A percentile compares a stretch with the other conserved stretches of the same genome.
These are phyloP conservation scores for Alligator sinensis DNA, from an alignment of 2,113 vertebrate species.

Conservation along the genomic window DNA sequence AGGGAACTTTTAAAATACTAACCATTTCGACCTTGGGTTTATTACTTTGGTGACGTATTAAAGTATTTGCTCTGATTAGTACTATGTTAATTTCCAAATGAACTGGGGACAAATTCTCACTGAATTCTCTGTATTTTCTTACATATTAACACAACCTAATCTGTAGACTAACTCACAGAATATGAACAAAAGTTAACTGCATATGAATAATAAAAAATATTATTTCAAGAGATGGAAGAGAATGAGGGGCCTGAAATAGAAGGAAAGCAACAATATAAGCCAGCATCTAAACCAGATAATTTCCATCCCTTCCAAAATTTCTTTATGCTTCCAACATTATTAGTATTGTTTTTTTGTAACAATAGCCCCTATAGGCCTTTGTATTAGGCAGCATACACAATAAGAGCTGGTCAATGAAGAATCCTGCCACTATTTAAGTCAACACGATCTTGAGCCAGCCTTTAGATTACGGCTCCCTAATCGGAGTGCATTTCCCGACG, in stretches of 20 bases:
- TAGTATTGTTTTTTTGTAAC: not conserved
- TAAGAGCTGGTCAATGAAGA: not conserved
- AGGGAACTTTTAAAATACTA: not conserved
- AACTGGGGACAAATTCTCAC: not conserved
- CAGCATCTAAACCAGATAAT: not conserved
- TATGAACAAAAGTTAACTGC: not conserved
- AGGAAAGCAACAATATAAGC: not conserved
- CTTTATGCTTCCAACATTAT: not conserved
- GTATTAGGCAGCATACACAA: not conserved
- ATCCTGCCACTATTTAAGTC: not conserved
- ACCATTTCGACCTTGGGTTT: not conserved
- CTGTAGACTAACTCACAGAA: not conserved
- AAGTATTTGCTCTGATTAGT: not conserved
- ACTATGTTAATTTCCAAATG: not conserved
- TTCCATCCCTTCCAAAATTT: not conserved
- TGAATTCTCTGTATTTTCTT: not conserved
- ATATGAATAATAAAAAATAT: not conserved
- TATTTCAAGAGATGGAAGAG: not conserved
- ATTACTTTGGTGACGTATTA: not conserved
- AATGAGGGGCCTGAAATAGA: not conserved
- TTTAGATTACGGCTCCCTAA: not conserved
- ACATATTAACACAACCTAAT: not conserved
- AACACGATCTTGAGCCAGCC: not conserved
- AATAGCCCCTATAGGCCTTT: not conserved
- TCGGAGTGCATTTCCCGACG: not conserved